Evolutionary conservation across 2,888 invertebrate genomes (phyloP).

Genomic region (Phasia obesa): DNA sequence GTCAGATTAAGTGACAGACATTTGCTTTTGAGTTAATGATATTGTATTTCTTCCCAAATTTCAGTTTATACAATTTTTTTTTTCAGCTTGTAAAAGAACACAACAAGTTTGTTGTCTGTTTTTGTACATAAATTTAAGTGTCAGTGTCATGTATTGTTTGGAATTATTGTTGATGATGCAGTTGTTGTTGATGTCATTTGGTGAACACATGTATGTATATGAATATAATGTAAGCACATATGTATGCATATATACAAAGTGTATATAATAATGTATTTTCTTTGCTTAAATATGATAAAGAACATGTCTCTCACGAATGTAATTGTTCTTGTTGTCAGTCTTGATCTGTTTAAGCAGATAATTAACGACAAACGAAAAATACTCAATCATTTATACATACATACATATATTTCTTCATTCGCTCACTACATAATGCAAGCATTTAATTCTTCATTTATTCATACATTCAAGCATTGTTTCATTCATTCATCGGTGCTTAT

Average conservation of each 20-base stretch:
- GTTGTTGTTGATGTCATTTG: constrained; percentile 46
- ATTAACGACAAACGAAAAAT: constrained; percentile 30
- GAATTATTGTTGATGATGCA: constrained; percentile 38
- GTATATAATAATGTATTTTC: background rate
- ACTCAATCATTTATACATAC: constrained; percentile 15
- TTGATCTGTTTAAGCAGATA: constrained; percentile 51
- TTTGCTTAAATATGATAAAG: background rate
- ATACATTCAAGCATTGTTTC: background rate
- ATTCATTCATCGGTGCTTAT: no score
- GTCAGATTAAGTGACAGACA: no score
- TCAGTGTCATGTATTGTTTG: constrained; percentile 64
- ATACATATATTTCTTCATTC: constrained; percentile 14
- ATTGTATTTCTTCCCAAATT: no score
- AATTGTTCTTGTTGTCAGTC: constrained; percentile 48
- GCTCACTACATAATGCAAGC: no score
- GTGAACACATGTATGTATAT: constrained; percentile 5
- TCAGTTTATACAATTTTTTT: background rate
- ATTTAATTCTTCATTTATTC: background rate
- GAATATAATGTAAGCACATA: background rate
- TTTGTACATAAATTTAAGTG: constrained; percentile 59
- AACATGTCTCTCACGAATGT: constrained; percentile 21
- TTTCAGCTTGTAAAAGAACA: background rate
- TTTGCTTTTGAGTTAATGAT: no score
- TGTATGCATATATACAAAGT: background rate
- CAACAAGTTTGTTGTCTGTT: constrained; percentile 29